Conservation (phyloP, 2,888 invertebrate genomes). For the Fragum whitleyi region DNA sequence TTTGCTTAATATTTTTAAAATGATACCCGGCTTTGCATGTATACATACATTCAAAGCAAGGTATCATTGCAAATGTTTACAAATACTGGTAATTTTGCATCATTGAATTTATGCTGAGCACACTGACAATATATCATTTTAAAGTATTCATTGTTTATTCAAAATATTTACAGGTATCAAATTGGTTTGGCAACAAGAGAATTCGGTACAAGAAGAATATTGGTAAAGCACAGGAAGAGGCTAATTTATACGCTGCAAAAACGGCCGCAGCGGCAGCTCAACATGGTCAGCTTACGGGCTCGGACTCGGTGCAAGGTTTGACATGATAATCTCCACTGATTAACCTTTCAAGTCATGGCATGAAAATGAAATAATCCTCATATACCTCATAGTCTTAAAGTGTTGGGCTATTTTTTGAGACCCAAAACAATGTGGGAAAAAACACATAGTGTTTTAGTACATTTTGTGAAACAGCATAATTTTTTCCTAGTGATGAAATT, state of each 20-base stretch:
- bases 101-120: no score
- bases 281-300: slow-evolving; percentile 61
- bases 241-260: slow-evolving; percentile 99
- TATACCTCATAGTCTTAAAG: background rate
- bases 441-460: background rate
- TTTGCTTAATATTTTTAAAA: no score
- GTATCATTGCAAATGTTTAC: no score
- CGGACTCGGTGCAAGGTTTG: slow-evolving; percentile 59
- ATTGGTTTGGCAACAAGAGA: slow-evolving; percentile 99
- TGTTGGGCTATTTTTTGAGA: background rate
- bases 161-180: slow-evolving; percentile 92
- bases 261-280: slow-evolving; percentile 87
- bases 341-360: slow-evolving; percentile 26
- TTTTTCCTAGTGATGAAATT: no score
- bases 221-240: slow-evolving; percentile 99
- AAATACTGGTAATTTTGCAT: no score
- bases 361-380: background rate
- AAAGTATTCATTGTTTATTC: no score
- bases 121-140: no score
- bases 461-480: no score
- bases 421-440: background rate
- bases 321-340: slow-evolving; percentile 59
- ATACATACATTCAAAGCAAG: no score
- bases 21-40: no score
- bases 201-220: slow-evolving; percentile 99